Percentiles rank a stretch among this genome's conserved stretches.
Conservation (phyloP, 2,113 vertebrate species). For the Chitala chitala region DNA sequence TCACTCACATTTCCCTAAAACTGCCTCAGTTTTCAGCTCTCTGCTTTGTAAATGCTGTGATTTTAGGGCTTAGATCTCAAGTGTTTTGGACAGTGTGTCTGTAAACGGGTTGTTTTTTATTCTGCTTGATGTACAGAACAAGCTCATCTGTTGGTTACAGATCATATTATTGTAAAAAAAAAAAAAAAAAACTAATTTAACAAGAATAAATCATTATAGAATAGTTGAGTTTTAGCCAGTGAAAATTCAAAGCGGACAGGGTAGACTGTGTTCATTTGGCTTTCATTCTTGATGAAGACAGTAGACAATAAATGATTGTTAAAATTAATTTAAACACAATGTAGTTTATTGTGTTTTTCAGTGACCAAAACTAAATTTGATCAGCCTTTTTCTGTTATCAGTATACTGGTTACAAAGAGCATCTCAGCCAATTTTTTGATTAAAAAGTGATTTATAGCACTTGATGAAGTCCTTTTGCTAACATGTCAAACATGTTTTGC, state of each 20-base stretch:
- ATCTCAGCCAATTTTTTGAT: too few relatives aligned
- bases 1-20: background rate
- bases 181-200: background rate
- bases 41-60: constrained; percentile 8
- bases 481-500: too few relatives aligned
- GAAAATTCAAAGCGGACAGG: background rate
- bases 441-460: too few relatives aligned
- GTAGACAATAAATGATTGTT: too few relatives aligned
- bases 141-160: background rate
- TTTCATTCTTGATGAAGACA: background rate
- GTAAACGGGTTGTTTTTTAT: background rate
- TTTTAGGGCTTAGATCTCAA: background rate
- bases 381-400: too few relatives aligned
- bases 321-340: too few relatives aligned
- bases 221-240: background rate
- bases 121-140: background rate
- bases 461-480: too few relatives aligned
- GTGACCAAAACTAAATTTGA: too few relatives aligned
- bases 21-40: constrained; percentile 17
- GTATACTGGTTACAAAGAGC: too few relatives aligned
- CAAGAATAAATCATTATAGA: background rate
- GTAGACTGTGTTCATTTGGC: background rate
- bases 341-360: too few relatives aligned
- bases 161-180: background rate
- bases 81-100: background rate